Evolutionary conservation across 2,888 invertebrate species (phyloP).

Genomic region (Xylota sylvarum): DNA sequence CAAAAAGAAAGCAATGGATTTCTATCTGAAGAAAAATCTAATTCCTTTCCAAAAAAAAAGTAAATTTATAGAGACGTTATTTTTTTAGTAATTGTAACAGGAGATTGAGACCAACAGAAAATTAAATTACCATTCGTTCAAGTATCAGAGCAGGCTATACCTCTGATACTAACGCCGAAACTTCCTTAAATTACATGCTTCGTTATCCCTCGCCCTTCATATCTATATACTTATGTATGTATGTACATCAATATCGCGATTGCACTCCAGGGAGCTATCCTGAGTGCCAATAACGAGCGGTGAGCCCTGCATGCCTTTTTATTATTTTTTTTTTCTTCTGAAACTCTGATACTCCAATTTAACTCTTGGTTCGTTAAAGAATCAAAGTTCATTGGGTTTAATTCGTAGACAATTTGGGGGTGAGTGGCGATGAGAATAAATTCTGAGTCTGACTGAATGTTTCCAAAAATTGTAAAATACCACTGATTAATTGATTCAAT

Average conservation of each 20-base stretch:
- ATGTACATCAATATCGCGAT: slow-evolving; percentile 77
- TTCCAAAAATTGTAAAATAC: slow-evolving; percentile 33
- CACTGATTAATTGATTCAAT: slow-evolving; percentile 68
- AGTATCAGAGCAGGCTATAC: slow-evolving; percentile 56
- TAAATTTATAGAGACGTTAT: slow-evolving; percentile 12
- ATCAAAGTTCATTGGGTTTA: slow-evolving; percentile 77
- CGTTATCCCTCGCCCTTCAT: slow-evolving; percentile 63
- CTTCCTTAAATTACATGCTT: slow-evolving; percentile 71
- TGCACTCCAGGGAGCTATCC: slow-evolving; percentile 82
- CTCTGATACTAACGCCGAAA: slow-evolving; percentile 31
- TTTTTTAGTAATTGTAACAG: slow-evolving; percentile 48
- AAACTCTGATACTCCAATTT: slow-evolving; percentile 12
- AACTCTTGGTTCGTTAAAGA: slow-evolving; percentile 59
- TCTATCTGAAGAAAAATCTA: slow-evolving; percentile 21
- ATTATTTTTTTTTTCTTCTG: slow-evolving; percentile 4
- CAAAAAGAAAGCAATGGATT: slow-evolving; percentile 25
- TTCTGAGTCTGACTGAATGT: slow-evolving; percentile 6
- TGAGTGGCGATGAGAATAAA: slow-evolving; percentile 14
- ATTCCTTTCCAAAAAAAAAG: slow-evolving; percentile 29
- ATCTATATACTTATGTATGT: too few relatives aligned
- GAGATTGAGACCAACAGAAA: slow-evolving; percentile 59
- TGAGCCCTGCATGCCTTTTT: slow-evolving; percentile 32
- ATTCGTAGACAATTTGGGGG: slow-evolving; percentile 61
- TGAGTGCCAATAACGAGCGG: slow-evolving; percentile 75
- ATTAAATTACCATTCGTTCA: slow-evolving; percentile 69